Percentiles rank a stretch among this genome's conserved stretches.
Conservation (phyloP, 2,888 invertebrate genomes). For the Andricus quercusramuli region DNA sequence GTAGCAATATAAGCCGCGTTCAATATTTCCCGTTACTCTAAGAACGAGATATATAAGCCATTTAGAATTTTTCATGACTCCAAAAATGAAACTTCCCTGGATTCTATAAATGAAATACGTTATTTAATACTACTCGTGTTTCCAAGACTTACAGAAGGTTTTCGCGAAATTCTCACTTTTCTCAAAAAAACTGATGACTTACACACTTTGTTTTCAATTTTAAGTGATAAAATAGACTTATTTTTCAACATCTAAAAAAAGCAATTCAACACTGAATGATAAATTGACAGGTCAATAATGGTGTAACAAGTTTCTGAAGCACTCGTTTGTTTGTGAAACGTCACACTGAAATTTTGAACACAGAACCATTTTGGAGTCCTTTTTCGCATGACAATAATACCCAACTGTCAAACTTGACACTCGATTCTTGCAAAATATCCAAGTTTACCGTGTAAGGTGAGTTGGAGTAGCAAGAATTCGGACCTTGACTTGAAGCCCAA, state of each 20-base stretch:
- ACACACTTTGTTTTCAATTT: neutral
- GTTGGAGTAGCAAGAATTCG: slow-evolving; percentile 18
- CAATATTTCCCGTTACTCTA: neutral
- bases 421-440: slow-evolving; percentile 1
- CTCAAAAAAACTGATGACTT: neutral
- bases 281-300: neutral
- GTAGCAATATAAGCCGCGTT: neutral
- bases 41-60: neutral
- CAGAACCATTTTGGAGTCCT: neutral
- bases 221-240: neutral
- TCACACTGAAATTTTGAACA: neutral
- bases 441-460: slow-evolving; percentile 20
- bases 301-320: neutral
- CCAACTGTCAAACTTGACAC: slow-evolving; percentile 6
- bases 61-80: neutral
- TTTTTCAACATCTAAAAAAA: neutral
- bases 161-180: neutral
- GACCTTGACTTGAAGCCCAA: slow-evolving; percentile 38
- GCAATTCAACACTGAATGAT: neutral
- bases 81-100: neutral
- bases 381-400: neutral
- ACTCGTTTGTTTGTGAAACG: slow-evolving; percentile 21
- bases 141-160: neutral
- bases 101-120: neutral
- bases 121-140: neutral